Percentiles rank a stretch among this genome's conserved stretches.
Evolutionary conservation across 2,797 vertebrate genomes (phyloP).

Genomic region (Lepus townsendii): DNA sequence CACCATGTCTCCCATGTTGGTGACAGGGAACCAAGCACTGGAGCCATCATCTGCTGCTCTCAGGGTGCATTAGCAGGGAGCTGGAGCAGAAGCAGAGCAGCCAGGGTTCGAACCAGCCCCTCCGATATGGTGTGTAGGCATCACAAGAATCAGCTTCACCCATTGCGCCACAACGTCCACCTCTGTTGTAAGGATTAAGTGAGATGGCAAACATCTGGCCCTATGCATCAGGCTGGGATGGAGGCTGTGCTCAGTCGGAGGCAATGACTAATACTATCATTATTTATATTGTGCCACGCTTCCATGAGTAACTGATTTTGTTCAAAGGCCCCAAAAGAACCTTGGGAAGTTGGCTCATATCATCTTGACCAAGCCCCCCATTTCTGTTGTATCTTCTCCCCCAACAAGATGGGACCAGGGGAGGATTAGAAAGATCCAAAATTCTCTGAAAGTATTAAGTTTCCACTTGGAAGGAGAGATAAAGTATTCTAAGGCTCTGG

Average conservation of each 20-base stretch:
- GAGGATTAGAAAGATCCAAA: not conserved
- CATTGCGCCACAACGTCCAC: too few relatives aligned
- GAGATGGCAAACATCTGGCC: not conserved
- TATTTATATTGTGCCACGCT: not conserved
- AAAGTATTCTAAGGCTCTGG: conserved; percentile 25
- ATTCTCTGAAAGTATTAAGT: conserved; percentile 21
- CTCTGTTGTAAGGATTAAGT: not conserved
- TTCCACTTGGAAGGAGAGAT: conserved; percentile 53
- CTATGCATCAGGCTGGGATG: not conserved
- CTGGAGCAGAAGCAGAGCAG: too few relatives aligned
- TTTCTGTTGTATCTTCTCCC: not conserved
- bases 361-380: not conserved
- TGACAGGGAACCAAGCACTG: too few relatives aligned
- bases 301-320: conserved; percentile 48
- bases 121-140: too few relatives aligned
- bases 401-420: not conserved
- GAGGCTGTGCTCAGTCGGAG: not conserved
- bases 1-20: too few relatives aligned
- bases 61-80: too few relatives aligned
- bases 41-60: too few relatives aligned
- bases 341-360: not conserved
- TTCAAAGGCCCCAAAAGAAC: conserved; percentile 23
- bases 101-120: too few relatives aligned
- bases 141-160: too few relatives aligned
- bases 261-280: not conserved